Base-by-base conservation (phyloP, 2,888 invertebrate genomes). In the Anagyrus pseudococci region DNA sequence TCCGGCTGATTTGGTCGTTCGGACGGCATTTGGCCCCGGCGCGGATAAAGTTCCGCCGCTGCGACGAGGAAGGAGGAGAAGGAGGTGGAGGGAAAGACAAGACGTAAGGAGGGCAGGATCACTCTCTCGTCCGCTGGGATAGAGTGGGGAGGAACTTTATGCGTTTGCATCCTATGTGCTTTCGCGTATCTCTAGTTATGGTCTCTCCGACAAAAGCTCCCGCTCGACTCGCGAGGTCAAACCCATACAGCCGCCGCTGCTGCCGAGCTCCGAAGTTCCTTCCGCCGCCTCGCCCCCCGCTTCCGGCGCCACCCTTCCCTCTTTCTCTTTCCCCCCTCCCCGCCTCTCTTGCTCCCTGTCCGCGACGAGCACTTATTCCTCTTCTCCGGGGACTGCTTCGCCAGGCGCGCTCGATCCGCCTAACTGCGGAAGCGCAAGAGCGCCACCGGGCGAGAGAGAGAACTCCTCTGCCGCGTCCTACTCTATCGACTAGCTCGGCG, bases 141-240 rank as follows among this genome's bases (percentile, higher is more conserved):
- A 44, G 26, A 59, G 53, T 37, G 55, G 64, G 60, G 57, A 56
- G 59, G 70, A 72, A 69, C 73, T 79, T 79, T 79, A 79, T 78
- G 75, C 74, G 75, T 76, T 76, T 76, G 77, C 76, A 77, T 79
- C 75, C 76, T 75, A 74, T 77, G 76, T 65, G 74, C 74, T 75
- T 70, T 72, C 72, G 71, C 78, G 75, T 77, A 77, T 77, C 73
- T 75, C 67, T 68, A 68, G 76, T 79, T 78, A 79, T 75, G 72
- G 71, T 73, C 69, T 71, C 72, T 68, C 69, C 72, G 74, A 74
- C 77, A 70, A 75, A 75, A 74, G 71, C 73, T 70, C n/a, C n/a
- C n/a, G n/a, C n/a, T n/a, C n/a, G 56, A 37, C 57, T 68, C 70
- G 67, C 67, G 71, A 54, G 46, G 43, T 47, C 17, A 10, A 10